Conservation (phyloP, 2,888 invertebrate genomes). For the Iphiclides podalirius region DNA sequence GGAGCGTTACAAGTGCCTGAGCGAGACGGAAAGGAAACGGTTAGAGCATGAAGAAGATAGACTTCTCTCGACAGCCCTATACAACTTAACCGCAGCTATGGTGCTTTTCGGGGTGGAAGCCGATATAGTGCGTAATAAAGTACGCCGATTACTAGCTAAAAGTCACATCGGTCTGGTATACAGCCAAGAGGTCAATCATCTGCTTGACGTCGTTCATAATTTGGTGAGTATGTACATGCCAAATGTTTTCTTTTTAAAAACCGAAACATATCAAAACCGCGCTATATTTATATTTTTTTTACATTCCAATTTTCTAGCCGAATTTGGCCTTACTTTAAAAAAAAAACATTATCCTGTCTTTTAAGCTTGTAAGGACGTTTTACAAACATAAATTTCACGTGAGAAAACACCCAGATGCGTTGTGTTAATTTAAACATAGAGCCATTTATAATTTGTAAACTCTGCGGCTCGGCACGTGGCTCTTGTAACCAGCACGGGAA, state of each 20-base stretch:
- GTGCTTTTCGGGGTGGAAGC: constrained; percentile 94
- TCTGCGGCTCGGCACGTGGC: too few species aligned
- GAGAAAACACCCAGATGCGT: too few species aligned
- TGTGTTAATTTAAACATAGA: too few species aligned
- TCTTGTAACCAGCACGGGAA: constrained; percentile 99
- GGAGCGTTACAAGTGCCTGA: constrained; percentile 96
- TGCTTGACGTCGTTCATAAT: constrained; percentile 96
- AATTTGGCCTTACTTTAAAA: too few species aligned
- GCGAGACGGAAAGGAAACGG: constrained; percentile 95
- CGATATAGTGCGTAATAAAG: constrained; percentile 91
- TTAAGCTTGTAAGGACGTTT: too few species aligned
- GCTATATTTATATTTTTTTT: too few species aligned
- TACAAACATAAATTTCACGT: too few species aligned
- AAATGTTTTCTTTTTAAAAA: too few species aligned
- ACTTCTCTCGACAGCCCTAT: constrained; percentile 95
- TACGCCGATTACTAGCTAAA: constrained; percentile 95
- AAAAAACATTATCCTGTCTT: too few species aligned
- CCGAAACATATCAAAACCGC: too few species aligned
- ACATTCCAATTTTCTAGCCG: too few species aligned
- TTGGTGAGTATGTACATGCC: constrained; percentile 83
- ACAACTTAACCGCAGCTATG: constrained; percentile 97
- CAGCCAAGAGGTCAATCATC: constrained; percentile 97
- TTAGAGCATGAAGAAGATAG: constrained; percentile 99
- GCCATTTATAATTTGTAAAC: too few species aligned
- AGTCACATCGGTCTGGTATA: constrained; percentile 98